Evolutionary conservation across 2,888 invertebrate species (phyloP), one percentile per base, ranked within the genome.

Genomic region (Shargacucullia verbasci): DNA sequence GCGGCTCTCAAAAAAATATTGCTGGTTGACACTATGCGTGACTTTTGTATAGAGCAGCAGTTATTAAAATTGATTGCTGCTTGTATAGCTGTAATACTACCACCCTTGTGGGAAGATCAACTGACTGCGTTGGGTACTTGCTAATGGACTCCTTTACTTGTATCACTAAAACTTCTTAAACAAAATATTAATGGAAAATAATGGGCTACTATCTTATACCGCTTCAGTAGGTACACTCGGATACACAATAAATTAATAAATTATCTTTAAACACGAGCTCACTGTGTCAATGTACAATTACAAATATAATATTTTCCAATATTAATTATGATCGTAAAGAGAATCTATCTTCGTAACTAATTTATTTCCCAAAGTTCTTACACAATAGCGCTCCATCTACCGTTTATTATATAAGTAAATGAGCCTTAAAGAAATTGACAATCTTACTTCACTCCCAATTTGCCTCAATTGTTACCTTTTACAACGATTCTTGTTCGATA

Each of bases 401-500:
- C 33, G 39, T 41, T 53, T 52, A 54, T 62, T 65, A 62, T 44
- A 58, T 41, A 43, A n/a, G n/a, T n/a, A n/a, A 76, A 68, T 48
- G 15, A 39, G 25, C 15, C 38, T 29, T 64, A 61, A 59, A 63
- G 69, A 68, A 59, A 62, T 70, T 58, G 57, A 45, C 45, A 69
- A 73, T 58, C 54, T 59, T 43, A 13, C 49, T 69, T 54, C 49
- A 47, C 45, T 59, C 15, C 45, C 53, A 73, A 70, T 73, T 70
- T 73, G 38, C n/a, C 43, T 62, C 49, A 50, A 73, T 76, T 73
- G 77, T 61, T 56, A 73, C 38, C 41, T 46, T 64, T 44, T 40
- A 37, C 33, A 44, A 48, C 25, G 5, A 52, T 40, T 65, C 41
- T 38, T 33, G 29, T 45, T 50, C 12, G 34, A 50, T 53, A 59